Evolutionary conservation across 2,888 invertebrate genomes (phyloP).

Genomic region (Plagiodera versicolora): DNA sequence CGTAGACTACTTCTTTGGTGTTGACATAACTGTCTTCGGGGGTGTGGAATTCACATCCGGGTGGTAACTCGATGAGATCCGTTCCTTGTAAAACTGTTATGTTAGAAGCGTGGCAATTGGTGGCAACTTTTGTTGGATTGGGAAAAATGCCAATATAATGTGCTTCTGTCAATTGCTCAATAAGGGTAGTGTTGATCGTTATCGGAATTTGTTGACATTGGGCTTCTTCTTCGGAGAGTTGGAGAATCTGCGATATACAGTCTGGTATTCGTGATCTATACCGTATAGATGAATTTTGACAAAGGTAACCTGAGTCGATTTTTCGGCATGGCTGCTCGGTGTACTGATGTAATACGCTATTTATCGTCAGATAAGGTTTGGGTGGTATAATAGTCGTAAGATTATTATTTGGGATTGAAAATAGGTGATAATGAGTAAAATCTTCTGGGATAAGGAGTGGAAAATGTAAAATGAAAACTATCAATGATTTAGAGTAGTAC

Average conservation of each 20-base stretch:
- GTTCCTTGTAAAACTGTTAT: conserved; percentile 8
- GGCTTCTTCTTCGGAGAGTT: neutral
- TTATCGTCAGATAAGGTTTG: neutral
- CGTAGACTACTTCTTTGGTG: conserved; percentile 4
- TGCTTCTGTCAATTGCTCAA: conserved; percentile 1
- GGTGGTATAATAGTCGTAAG: neutral
- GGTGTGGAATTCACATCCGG: conserved; percentile 10
- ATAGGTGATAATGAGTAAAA: neutral
- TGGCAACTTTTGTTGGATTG: conserved; percentile 5
- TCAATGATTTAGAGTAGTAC: neutral
- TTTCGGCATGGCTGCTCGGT: neutral
- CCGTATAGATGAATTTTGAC: neutral
- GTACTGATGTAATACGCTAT: neutral
- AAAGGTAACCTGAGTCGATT: neutral
- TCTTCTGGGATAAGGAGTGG: neutral
- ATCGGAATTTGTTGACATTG: too few species aligned
- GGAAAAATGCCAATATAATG: conserved; percentile 11
- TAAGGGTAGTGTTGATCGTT: neutral
- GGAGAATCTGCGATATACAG: neutral
- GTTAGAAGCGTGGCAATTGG: neutral
- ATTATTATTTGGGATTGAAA: neutral
- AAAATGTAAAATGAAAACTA: neutral
- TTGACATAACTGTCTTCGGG: conserved; percentile 5
- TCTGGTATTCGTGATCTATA: too few species aligned
- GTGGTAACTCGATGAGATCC: conserved; percentile 14